Evolutionary conservation across 1,140 invertebrate species (phyloP).

Genomic region (Calosoma granatense): DNA sequence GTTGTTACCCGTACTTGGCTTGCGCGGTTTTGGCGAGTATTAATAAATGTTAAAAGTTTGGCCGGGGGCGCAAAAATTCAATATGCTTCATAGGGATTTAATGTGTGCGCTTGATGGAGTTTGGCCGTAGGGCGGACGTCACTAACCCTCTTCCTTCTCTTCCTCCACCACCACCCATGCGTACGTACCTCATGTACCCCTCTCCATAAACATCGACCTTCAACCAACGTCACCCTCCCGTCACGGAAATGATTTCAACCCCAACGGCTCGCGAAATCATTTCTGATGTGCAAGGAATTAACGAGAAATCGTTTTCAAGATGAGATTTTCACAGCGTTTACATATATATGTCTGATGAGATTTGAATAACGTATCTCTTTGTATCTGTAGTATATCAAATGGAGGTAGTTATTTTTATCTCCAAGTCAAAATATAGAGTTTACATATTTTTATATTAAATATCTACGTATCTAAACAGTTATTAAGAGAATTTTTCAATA

Average conservation of each 20-base stretch:
- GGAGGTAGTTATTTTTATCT: no score
- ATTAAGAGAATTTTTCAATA: no score
- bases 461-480: no score
- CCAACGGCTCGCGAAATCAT: background rate
- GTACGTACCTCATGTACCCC: no score
- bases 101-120: slow-evolving; percentile 2
- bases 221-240: no score
- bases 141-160: no score
- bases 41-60: slow-evolving; percentile 6
- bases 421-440: no score
- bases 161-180: background rate
- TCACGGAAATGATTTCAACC: background rate
- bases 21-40: background rate
- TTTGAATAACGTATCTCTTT: no score
- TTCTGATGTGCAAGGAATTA: background rate
- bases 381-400: no score
- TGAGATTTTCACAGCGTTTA: background rate
- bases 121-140: background rate
- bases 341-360: no score
- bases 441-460: no score
- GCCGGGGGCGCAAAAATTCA: background rate
- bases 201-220: background rate
- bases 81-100: background rate
- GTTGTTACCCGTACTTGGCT: no score
- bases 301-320: background rate